phyloP scores from a whole-genome alignment of 2,888 invertebrate genomes.

The Sphinx pinastri region DNA sequence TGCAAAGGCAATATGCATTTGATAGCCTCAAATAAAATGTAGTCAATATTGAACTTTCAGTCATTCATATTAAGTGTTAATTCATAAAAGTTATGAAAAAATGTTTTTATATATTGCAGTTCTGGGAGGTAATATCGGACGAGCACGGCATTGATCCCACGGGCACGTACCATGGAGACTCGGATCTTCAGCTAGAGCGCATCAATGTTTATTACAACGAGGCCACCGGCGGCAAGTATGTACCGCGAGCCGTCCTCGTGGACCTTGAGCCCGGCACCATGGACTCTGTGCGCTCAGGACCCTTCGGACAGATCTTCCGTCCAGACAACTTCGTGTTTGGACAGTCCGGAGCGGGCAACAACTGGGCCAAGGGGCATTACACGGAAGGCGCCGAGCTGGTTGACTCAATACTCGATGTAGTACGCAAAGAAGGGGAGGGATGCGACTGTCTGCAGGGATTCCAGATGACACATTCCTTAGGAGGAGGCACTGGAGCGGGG shows the following conservation, averaged over 20 bases:
- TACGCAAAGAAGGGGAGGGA: conserved; percentile 84
- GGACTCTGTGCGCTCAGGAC: conserved; percentile 75
- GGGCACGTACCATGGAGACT: conserved; percentile 87
- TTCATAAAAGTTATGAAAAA: no score
- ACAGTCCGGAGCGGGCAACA: no score
- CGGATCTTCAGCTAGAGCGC: conserved; percentile 87
- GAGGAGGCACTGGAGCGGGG: conserved; percentile 90
- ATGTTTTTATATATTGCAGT: conserved; percentile 77
- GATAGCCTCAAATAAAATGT: no score
- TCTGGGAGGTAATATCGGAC: conserved; percentile 92
- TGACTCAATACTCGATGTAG: conserved; percentile 84
- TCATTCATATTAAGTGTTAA: no score
- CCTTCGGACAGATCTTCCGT: no score
- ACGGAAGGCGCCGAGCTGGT: conserved; percentile 87
- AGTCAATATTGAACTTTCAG: no score
- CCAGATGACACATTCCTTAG: conserved; percentile 87
- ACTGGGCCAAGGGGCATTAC: conserved; percentile 84
- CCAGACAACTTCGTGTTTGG: no score
- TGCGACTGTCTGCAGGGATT: conserved; percentile 65
- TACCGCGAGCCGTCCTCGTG: conserved; percentile 88
- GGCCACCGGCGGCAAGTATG: conserved; percentile 87
- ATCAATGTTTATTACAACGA: conserved; percentile 90
- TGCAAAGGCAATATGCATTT: no score
- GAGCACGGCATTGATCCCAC: conserved; percentile 89
- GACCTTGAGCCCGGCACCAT: conserved; percentile 91